These are phyloP conservation scores for Gadopsis bispinosus DNA, from an alignment of 2,797 vertebrate species.

Conservation along the genomic window DNA sequence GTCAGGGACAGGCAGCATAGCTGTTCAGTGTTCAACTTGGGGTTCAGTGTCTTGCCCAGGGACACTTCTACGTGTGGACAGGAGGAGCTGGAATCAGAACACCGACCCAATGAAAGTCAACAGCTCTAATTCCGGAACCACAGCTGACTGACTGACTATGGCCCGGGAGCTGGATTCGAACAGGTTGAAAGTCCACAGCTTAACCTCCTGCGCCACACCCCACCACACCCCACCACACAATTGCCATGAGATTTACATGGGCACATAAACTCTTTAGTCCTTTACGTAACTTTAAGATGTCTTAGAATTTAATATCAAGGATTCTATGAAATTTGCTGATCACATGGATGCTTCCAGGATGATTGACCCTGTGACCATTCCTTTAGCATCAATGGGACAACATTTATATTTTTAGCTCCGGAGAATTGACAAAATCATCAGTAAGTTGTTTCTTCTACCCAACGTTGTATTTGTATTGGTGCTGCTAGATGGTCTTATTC, in stretches of 20 bases:
- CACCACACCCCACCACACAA: too few relatives aligned
- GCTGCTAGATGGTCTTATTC: neutral
- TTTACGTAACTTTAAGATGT: neutral
- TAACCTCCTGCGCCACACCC: too few relatives aligned
- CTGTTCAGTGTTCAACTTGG: too few relatives aligned
- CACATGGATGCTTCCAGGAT: neutral
- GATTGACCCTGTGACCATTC: neutral
- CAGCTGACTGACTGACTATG: too few relatives aligned
- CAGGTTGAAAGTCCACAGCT: too few relatives aligned
- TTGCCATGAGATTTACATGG: neutral
- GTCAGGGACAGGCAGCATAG: too few relatives aligned
- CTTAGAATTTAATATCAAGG: neutral
- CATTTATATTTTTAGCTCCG: neutral
- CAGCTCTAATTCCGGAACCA: too few relatives aligned
- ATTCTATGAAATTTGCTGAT: neutral
- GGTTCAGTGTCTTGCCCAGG: too few relatives aligned
- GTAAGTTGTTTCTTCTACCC: neutral
- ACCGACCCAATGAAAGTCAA: too few relatives aligned
- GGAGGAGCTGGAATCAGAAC: too few relatives aligned
- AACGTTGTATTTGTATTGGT: neutral
- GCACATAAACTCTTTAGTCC: neutral
- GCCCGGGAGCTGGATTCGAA: too few relatives aligned
- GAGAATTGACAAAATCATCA: neutral
- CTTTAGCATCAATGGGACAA: neutral
- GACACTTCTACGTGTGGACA: too few relatives aligned